phyloP scores from a whole-genome alignment of 2,113 vertebrate species.

The Mastomys coucha region DNA sequence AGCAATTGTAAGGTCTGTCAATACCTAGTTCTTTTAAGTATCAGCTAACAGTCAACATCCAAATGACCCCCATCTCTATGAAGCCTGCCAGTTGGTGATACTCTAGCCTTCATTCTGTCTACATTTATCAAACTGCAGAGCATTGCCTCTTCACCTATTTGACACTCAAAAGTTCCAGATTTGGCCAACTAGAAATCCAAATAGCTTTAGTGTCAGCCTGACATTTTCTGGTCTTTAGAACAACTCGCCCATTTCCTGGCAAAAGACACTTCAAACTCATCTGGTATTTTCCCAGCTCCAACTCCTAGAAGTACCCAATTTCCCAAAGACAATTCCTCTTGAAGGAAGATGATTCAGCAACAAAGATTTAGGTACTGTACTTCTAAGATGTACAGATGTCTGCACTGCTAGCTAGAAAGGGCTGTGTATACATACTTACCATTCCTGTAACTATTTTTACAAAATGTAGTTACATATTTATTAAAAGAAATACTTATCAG shows the following conservation, averaged over 20 bases:
- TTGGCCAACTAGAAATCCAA: not conserved
- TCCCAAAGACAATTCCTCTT: slow-evolving; percentile 34
- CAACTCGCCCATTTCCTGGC: not conserved
- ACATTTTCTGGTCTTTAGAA: not conserved
- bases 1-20: not conserved
- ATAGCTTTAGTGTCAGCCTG: not conserved
- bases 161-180: not conserved
- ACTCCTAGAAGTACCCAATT: not conserved
- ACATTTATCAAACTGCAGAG: not conserved
- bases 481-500: not conserved
- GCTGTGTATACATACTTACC: not conserved
- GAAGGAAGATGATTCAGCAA: not conserved
- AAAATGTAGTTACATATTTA: not conserved
- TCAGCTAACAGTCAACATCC: not conserved
- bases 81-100: not conserved
- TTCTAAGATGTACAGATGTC: not conserved
- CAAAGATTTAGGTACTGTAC: not conserved
- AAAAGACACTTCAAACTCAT: not conserved
- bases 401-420: slow-evolving; percentile 1
- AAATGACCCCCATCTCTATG: not conserved
- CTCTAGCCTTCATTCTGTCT: not conserved
- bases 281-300: not conserved
- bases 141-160: not conserved
- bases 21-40: not conserved
- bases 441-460: not conserved